These are phyloP conservation scores for Clarias magur DNA, from an alignment of 2,113 vertebrate species.

Conservation along the genomic window DNA sequence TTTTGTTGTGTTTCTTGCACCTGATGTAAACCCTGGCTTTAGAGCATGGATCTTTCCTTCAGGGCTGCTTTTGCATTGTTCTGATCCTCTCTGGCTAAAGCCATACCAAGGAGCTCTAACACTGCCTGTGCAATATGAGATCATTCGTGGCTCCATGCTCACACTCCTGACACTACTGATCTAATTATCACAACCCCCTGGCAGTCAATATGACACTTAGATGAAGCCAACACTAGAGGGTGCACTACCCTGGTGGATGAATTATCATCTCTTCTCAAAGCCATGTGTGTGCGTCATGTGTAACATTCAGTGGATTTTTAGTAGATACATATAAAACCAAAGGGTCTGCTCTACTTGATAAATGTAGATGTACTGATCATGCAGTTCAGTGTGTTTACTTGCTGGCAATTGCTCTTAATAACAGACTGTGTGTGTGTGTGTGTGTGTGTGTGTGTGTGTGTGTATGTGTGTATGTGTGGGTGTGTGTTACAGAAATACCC, in stretches of 20 bases:
- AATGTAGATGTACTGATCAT: not conserved
- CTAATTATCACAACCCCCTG: conserved; percentile 10
- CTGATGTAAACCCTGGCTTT: not conserved
- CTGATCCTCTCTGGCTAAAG: not conserved
- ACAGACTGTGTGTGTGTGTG: not conserved
- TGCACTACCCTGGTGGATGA: conserved; percentile 34
- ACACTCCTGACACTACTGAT: not conserved
- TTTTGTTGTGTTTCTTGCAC: not conserved
- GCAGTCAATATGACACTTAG: not conserved
- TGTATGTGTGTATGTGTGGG: conserved; percentile 18
- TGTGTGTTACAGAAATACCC: conserved; percentile 61
- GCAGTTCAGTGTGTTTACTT: not conserved
- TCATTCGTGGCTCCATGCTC: conserved; percentile 5
- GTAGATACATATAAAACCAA: not conserved
- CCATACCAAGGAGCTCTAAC: not conserved
- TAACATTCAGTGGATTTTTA: not conserved
- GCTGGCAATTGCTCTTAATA: not conserved
- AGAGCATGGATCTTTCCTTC: not conserved
- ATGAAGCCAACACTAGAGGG: conserved; percentile 62
- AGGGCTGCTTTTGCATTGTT: not conserved
- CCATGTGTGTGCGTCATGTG: conserved; percentile 3
- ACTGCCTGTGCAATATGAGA: not conserved
- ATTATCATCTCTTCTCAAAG: conserved; percentile 26
- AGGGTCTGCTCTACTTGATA: not conserved
- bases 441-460: not conserved